These are phyloP conservation scores for Zoanthus gigantus DNA, from an alignment of 92 coral and sea anemone genomes.

Conservation along the genomic window DNA sequence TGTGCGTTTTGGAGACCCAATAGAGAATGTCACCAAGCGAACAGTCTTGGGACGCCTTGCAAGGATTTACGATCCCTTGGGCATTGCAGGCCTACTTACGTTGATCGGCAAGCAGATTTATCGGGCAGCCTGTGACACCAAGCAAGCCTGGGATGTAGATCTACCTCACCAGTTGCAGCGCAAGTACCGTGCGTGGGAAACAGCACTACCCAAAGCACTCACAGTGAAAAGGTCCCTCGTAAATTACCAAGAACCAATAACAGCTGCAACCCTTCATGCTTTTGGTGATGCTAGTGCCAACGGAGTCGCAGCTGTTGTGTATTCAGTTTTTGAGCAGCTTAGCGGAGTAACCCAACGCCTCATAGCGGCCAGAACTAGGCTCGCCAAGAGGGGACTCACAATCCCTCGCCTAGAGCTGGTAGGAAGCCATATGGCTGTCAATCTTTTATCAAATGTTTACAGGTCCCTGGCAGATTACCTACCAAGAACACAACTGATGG, in stretches of 20 bases:
- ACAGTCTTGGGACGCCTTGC: slow-evolving; percentile 23
- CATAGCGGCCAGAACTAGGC: slow-evolving; percentile 8
- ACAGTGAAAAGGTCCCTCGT: slow-evolving; percentile 4
- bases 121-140: slow-evolving; percentile 15
- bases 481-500: neutral
- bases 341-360: slow-evolving; percentile 12
- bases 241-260: neutral
- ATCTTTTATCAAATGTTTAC: slow-evolving; percentile 5
- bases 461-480: slow-evolving; percentile 1
- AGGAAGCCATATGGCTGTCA: slow-evolving; percentile 22
- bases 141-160: neutral
- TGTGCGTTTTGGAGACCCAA: slow-evolving; percentile 39
- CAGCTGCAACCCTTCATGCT: slow-evolving; percentile 18
- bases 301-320: slow-evolving; percentile 28
- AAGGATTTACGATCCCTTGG: slow-evolving; percentile 64
- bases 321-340: slow-evolving; percentile 1
- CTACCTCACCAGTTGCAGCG: neutral
- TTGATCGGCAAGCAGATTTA: slow-evolving; percentile 10
- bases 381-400: slow-evolving; percentile 29
- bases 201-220: neutral
- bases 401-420: slow-evolving; percentile 16
- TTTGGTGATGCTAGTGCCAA: slow-evolving; percentile 31
- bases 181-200: slow-evolving; percentile 11
- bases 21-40: slow-evolving; percentile 44
- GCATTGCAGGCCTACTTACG: slow-evolving; percentile 49